phyloP scores from a whole-genome alignment of 1,140 invertebrate species.

The Pissodes strobi region DNA sequence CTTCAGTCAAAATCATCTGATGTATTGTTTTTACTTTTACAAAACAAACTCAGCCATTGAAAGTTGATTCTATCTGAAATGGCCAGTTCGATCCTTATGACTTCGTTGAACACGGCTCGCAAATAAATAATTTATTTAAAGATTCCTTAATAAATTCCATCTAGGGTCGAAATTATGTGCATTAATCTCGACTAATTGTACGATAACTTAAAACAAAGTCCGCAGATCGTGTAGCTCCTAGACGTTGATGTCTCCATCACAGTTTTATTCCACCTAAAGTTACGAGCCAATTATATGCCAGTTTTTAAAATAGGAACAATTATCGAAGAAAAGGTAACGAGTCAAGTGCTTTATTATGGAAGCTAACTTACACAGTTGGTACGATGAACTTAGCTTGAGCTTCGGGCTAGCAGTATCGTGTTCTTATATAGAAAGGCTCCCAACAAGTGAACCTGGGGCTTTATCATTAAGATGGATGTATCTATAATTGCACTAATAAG shows the following conservation, averaged over 20 bases:
- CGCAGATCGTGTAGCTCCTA: slow-evolving; percentile 39
- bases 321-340: slow-evolving; percentile 7
- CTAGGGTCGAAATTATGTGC: slow-evolving; percentile 43
- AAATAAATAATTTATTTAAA: slow-evolving; percentile 8
- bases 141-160: slow-evolving; percentile 40
- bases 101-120: background rate
- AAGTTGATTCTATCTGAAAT: no score
- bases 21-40: no score
- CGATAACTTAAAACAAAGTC: slow-evolving; percentile 43
- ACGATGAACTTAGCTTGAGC: no score
- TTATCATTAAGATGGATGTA: no score
- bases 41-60: no score
- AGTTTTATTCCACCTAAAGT: slow-evolving; percentile 31
- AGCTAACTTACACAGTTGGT: background rate
- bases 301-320: slow-evolving; percentile 21
- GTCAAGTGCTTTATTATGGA: slow-evolving; percentile 13
- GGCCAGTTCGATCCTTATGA: no score
- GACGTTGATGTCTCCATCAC: slow-evolving; percentile 47
- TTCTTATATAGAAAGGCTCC: no score
- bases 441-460: no score
- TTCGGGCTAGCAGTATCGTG: no score
- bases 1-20: no score
- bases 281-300: slow-evolving; percentile 33
- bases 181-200: slow-evolving; percentile 47
- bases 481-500: no score